Evolutionary conservation across 2,113 vertebrate species (phyloP).

Genomic region (Gobio gobio): DNA sequence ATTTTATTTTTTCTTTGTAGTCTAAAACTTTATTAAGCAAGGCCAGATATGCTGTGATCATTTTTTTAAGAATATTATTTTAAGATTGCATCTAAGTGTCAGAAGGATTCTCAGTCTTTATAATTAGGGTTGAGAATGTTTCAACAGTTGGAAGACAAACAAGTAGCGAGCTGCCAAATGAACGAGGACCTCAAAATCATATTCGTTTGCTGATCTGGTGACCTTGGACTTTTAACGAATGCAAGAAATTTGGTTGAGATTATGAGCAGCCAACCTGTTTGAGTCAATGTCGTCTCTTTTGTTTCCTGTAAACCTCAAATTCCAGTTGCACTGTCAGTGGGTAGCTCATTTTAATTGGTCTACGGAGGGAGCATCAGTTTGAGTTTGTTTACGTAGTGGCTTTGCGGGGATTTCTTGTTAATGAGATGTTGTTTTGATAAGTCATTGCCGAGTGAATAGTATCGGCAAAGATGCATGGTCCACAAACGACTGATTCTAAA

Average conservation of each 20-base stretch:
- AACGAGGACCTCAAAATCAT: neutral
- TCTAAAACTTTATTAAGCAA: neutral
- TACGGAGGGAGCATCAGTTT: conserved; percentile 32
- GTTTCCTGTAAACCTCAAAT: neutral
- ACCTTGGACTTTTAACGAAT: neutral
- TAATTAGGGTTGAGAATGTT: neutral
- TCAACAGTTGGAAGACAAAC: conserved; percentile 15
- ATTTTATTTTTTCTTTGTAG: neutral
- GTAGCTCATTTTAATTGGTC: conserved; percentile 46
- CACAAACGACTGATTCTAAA: neutral
- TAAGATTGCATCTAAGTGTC: neutral
- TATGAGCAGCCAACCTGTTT: neutral
- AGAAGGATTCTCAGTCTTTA: neutral
- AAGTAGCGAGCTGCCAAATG: neutral
- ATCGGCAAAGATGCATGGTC: conserved; percentile 27
- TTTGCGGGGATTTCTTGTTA: conserved; percentile 32
- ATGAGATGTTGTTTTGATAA: conserved; percentile 44
- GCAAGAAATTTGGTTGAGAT: neutral
- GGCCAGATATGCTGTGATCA: neutral
- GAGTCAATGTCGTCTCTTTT: conserved; percentile 17
- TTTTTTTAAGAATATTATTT: neutral
- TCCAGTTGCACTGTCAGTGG: neutral
- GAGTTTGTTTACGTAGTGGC: conserved; percentile 40
- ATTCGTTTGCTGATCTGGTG: neutral
- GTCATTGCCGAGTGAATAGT: conserved; percentile 21